Conservation (phyloP, 2,888 invertebrate genomes). For the Thymelicus lineola region DNA sequence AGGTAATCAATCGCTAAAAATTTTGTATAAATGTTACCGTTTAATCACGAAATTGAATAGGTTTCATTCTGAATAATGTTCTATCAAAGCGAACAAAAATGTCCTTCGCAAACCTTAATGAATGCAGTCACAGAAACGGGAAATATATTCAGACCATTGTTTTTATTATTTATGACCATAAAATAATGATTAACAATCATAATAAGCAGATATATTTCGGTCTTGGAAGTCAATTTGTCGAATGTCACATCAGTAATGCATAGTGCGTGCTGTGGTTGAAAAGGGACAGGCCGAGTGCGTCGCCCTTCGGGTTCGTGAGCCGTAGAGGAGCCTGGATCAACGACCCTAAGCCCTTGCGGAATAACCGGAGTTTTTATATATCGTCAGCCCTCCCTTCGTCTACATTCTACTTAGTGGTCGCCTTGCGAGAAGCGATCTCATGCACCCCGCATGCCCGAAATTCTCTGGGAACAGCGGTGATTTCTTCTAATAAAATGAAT, state of each 20-base stretch:
- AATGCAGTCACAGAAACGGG: conserved; percentile 2
- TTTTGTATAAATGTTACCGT: no score
- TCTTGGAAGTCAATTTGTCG: conserved; percentile 5
- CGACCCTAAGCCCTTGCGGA: conserved; percentile 77
- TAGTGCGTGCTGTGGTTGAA: conserved; percentile 49
- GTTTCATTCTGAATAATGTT: background rate
- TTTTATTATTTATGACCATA: conserved; percentile 7
- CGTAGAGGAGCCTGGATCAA: conserved; percentile 69
- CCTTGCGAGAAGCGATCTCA: conserved; percentile 39
- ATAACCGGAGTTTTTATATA: conserved; percentile 64
- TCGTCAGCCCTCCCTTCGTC: conserved; percentile 53
- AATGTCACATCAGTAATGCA: conserved; percentile 52
- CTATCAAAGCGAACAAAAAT: background rate
- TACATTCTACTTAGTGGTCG: conserved; percentile 56
- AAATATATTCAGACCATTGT: conserved; percentile 8
- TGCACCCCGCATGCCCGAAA: conserved; percentile 40
- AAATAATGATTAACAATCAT: background rate
- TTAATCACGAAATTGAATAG: no score
- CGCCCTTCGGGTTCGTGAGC: conserved; percentile 68
- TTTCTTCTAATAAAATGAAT: conserved; percentile 36
- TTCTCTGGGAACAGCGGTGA: conserved; percentile 28
- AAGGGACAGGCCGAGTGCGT: conserved; percentile 64
- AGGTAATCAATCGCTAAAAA: background rate
- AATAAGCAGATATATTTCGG: background rate
- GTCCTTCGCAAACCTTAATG: conserved; percentile 2